Conservation (phyloP, 2,888 invertebrate species). For the Halocaridina rubra region DNA sequence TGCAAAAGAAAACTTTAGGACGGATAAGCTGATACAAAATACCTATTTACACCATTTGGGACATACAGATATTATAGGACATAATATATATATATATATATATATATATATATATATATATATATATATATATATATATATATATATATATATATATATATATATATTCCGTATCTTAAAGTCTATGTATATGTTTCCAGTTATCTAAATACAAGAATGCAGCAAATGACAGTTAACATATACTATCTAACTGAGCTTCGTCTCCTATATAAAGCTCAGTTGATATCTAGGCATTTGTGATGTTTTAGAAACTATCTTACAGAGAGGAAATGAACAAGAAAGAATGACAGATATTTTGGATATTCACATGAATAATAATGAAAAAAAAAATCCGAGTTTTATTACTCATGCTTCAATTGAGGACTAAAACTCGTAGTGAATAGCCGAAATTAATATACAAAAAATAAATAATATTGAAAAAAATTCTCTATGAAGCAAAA, state of each 20-base stretch:
- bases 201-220: background rate
- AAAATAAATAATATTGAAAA: background rate
- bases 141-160: background rate
- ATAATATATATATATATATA: background rate
- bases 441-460: background rate
- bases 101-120: background rate
- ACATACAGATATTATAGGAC: background rate
- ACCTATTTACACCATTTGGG: background rate
- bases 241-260: background rate
- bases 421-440: conserved; percentile 25
- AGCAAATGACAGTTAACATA: background rate
- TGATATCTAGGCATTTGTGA: background rate
- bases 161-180: background rate
- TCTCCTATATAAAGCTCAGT: background rate
- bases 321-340: background rate
- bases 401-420: conserved; percentile 46
- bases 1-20: background rate
- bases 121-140: background rate
- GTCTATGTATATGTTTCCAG: background rate
- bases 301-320: background rate
- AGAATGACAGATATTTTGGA: background rate
- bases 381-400: conserved; percentile 13
- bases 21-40: background rate
- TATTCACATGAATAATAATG: background rate
- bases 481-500: background rate